Base-by-base conservation (phyloP, 2,113 vertebrate species). In the Amphiprion percula region DNA sequence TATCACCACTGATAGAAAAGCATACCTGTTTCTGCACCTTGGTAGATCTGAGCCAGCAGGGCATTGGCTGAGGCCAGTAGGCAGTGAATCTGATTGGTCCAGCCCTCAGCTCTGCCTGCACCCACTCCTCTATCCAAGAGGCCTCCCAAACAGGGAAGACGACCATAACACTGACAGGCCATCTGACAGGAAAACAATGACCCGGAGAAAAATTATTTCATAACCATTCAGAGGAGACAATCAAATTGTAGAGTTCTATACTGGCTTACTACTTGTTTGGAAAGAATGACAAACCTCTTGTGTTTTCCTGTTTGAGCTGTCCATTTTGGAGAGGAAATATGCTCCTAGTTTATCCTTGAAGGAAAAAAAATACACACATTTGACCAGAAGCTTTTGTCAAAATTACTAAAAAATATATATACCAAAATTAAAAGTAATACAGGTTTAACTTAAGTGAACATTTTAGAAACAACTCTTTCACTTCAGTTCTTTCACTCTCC, bases 31-130 rank as follows among this genome's bases (percentile, higher is more conserved):
- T 98, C 96, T 2, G 94, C 90, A 0, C 93, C 94, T 68, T 96
- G 95, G 46, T 96, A 97, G 47, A 97, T 87, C 56, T 94, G 92
- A 70, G 93, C 90, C 58, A 97, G 90, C 55, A 96, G 83, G 71
- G 72, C 64, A 68, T 97, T 97, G 55, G 97, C 94, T 0, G 96
- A 93, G 66, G 95, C 93, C 75, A 98, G 82, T 8, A 98, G 92
- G 69, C 94, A 95, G 75, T 96, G 96, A n/a, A 96, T 90, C 87
- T 98, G 96, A 89, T 95, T 95, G 64, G 95, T 94, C 97, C 97
- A 98, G 83, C 95, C 94, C 55, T 97, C 96, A 0, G 95, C 94
- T 73, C 90, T 86, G 15, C 92, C 91, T 10, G 94, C 93, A 10
- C 95, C 95, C 4, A 95, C 93, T 3, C 96, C 96, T 86, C 96